Conservation (phyloP, 2,797 vertebrate species). For the Scolopax rusticola region DNA sequence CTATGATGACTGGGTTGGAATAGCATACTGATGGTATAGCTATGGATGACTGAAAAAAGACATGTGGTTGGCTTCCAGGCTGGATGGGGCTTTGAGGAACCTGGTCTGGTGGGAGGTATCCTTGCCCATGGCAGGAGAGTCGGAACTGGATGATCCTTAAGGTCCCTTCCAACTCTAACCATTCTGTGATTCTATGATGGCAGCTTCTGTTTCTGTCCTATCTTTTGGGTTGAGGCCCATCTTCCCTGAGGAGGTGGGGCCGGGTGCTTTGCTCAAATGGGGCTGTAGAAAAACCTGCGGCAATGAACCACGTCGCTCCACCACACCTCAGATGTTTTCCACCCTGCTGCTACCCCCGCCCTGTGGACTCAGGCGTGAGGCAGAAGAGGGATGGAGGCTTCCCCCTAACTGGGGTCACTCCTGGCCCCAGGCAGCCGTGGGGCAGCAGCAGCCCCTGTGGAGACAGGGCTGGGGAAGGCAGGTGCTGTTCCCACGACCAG, state of each 20-base stretch:
- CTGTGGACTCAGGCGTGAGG: accelerated
- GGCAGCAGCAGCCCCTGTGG: not conserved
- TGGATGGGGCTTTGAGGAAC: too few species aligned
- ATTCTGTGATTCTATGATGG: too few species aligned
- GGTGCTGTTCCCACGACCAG: conserved; percentile 69
- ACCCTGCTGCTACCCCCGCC: accelerated
- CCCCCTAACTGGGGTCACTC: accelerated
- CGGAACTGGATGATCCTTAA: too few species aligned
- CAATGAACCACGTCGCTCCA: accelerated
- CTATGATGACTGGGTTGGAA: not conserved
- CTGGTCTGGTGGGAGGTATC: too few species aligned
- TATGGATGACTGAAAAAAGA: not conserved
- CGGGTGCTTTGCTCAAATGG: accelerated
- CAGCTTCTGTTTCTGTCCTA: not conserved
- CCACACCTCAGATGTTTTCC: not conserved
- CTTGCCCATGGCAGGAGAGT: too few species aligned
- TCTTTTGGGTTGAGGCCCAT: not conserved
- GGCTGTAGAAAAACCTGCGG: not conserved
- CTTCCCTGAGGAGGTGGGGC: not conserved
- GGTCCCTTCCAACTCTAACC: too few species aligned
- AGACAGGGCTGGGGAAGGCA: conserved; percentile 34
- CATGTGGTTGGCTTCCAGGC: too few species aligned
- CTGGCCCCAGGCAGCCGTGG: not conserved
- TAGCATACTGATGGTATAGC: not conserved
- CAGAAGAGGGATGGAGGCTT: not conserved